Evolutionary conservation across 2,113 vertebrate genomes (phyloP).

Genomic region (Eurystomus gularis): DNA sequence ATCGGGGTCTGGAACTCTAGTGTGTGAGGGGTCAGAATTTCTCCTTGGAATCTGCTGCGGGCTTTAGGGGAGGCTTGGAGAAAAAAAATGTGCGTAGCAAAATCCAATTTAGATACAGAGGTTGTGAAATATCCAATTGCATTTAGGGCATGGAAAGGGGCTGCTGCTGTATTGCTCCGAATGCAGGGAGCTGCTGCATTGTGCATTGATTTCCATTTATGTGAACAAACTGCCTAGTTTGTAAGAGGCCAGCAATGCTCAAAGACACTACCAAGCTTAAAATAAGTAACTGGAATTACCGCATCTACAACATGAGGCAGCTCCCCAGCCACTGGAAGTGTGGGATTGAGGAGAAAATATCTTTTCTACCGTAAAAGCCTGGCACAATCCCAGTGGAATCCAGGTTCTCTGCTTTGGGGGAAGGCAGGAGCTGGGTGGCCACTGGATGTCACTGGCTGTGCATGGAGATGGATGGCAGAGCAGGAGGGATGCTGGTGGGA

Average conservation of each 20-base stretch:
- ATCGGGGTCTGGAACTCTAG: not conserved
- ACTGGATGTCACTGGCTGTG: not conserved
- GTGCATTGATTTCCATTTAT: not conserved
- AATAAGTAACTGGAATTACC: not conserved
- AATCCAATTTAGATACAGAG: not conserved
- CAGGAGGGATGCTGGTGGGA: not conserved
- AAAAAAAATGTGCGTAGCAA: not conserved
- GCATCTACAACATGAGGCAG: accelerated
- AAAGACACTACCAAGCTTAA: not conserved
- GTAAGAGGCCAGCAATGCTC: not conserved
- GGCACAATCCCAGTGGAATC: not conserved
- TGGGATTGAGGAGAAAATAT: not conserved
- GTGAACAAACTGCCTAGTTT: not conserved
- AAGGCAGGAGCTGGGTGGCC: not conserved
- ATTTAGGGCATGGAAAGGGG: not conserved
- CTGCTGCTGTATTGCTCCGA: not conserved
- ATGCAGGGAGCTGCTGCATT: not conserved
- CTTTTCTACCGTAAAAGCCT: not conserved
- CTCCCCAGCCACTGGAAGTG: not conserved
- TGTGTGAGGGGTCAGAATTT: not conserved
- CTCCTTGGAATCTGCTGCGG: not conserved
- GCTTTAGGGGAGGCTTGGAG: not conserved
- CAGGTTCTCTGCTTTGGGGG: not conserved
- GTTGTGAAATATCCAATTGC: not conserved
- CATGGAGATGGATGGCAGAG: not conserved